Percentiles rank a stretch among this genome's conserved stretches.
phyloP scores from a whole-genome alignment of 2,113 vertebrate species.

The Haemorhous mexicanus region DNA sequence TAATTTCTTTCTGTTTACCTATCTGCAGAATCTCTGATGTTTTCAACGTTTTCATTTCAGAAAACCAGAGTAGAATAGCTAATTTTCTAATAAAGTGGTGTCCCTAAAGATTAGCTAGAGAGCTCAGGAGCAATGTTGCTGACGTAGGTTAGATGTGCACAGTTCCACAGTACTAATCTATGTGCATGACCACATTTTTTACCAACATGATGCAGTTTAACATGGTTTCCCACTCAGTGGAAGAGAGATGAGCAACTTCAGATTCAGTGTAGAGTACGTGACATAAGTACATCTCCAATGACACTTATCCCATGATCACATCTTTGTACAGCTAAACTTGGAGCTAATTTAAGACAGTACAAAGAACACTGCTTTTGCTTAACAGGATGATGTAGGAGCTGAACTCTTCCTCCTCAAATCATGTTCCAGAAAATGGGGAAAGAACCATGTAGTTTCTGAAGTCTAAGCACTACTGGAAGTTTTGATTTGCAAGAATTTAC shows the following conservation, averaged over 20 bases:
- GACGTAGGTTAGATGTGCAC: background rate
- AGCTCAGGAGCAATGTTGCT: background rate
- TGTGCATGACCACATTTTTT: background rate
- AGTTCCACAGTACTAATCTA: background rate
- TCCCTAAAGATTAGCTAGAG: background rate
- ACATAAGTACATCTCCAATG: background rate
- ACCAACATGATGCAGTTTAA: background rate
- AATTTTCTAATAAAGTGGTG: background rate
- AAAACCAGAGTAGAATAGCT: background rate
- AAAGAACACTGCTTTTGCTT: background rate
- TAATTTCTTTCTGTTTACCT: background rate
- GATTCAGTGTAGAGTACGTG: background rate
- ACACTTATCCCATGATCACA: background rate
- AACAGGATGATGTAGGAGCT: background rate
- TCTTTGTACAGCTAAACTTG: background rate
- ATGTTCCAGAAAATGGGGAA: background rate
- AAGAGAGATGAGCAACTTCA: background rate
- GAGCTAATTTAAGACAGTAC: background rate
- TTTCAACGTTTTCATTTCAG: background rate
- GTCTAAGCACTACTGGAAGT: background rate
- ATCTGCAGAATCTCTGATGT: background rate
- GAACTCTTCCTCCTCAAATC: background rate
- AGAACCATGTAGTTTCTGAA: background rate
- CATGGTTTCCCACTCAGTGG: background rate
- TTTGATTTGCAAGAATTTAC: background rate